Percentiles rank a stretch among this genome's conserved stretches.
These are phyloP conservation scores for Aphelenchoides fujianensis DNA, from an alignment of 1,140 invertebrate species.

Conservation along the genomic window DNA sequence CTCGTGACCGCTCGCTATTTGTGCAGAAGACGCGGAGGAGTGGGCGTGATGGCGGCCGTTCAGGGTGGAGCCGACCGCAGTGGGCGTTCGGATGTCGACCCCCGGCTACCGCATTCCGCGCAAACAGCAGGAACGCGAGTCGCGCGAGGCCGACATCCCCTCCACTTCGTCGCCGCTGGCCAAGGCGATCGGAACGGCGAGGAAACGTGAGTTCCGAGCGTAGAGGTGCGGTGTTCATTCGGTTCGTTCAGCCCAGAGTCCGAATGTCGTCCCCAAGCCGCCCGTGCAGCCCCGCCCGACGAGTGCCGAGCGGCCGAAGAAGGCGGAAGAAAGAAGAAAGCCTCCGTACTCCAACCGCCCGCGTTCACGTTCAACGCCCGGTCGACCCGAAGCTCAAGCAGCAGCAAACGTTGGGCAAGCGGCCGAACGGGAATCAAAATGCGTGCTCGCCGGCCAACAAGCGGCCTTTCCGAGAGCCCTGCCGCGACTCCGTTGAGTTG, in stretches of 20 bases:
- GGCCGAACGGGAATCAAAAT: not conserved
- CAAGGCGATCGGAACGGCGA: not conserved
- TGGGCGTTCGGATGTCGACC: not conserved
- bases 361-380: not conserved
- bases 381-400: conserved; percentile 19
- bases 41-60: too few species aligned
- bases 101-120: not conserved
- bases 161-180: not conserved
- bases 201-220: not conserved
- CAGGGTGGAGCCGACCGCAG: not conserved
- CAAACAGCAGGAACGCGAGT: not conserved
- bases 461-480: not conserved
- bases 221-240: not conserved
- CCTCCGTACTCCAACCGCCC: too few species aligned
- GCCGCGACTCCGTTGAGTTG: conserved; percentile 18
- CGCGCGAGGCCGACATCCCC: not conserved
- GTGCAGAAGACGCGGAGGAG: too few species aligned
- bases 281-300: not conserved
- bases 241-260: not conserved
- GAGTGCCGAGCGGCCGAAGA: not conserved
- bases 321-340: not conserved
- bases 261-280: not conserved
- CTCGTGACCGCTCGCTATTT: too few species aligned
- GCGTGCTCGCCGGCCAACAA: not conserved
- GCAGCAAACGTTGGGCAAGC: conserved; percentile 2